Base-by-base conservation (phyloP, 2,113 vertebrate genomes). In the Eurystomus gularis region DNA sequence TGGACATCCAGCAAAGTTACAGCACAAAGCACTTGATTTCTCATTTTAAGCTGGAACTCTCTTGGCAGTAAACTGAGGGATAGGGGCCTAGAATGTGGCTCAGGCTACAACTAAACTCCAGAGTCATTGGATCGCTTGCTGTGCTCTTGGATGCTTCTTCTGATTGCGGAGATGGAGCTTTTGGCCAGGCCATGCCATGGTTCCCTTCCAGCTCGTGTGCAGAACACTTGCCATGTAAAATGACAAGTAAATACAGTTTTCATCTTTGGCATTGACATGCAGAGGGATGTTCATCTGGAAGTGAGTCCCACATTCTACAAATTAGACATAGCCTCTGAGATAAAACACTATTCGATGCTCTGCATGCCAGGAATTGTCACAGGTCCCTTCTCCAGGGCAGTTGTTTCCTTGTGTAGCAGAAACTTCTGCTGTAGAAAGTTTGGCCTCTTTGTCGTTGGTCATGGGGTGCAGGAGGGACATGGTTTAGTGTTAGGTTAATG, bases 91-190 rank as follows among this genome's bases (percentile, higher is more conserved):
- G 48, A 54, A 3, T 23, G 19, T 11, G 6, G 19, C 31, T 64
- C 20, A 68, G 13, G 52, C 7, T 69, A 6, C 17, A 73, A 1
- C 7, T 10, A 6, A 70, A 23, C 4, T 51, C 44, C 0, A 0
- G 29, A 52, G 8, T 15, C 8, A 7, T 10, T 13, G 5, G 52
- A 13, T 17, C 57, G 8, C 13, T 75, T 71, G 39, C 26, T 87
- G 11, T 37, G 31, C 31, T 87, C 35, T 57, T 57, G 57, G 13
- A 42, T 39, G 31, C 15, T 70, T n/a, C 21, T 40, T 68, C 29
- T 40, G 52, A 52, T 13, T 26, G 44, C 46, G 33, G n/a, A 54
- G 25, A 33, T 17, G 19, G 57, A 60, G n/a, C 2, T 1, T 58
- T 65, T 79, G 40, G 17, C 48, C 15, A 52, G 44, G 33, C 37